These are phyloP conservation scores for Cremastinae sp. DNA, from an alignment of 2,888 invertebrate species.

Conservation along the genomic window DNA sequence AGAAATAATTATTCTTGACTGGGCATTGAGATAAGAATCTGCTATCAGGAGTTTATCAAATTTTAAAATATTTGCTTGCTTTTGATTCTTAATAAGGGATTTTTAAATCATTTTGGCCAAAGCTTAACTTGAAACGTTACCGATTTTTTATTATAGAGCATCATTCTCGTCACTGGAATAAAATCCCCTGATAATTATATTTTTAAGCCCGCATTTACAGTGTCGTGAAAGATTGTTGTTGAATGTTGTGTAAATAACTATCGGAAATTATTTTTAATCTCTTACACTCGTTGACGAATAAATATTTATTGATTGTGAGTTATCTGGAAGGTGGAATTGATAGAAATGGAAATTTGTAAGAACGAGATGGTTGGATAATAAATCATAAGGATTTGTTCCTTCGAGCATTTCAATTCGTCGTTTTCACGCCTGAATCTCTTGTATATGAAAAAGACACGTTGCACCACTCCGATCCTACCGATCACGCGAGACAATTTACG, in stretches of 20 bases:
- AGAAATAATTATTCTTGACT: too few relatives aligned
- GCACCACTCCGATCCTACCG: slow-evolving; percentile 55
- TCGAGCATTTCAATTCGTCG: slow-evolving; percentile 45
- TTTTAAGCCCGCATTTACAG: slow-evolving; percentile 24
- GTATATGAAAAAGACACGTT: slow-evolving; percentile 27
- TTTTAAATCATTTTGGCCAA: too few relatives aligned
- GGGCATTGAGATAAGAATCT: too few relatives aligned
- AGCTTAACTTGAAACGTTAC: background rate
- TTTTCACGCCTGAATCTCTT: slow-evolving; percentile 50
- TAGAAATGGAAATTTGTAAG: background rate
- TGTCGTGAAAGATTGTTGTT: slow-evolving; percentile 20
- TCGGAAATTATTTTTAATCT: slow-evolving; percentile 48
- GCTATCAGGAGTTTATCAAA: background rate
- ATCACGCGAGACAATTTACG: slow-evolving; percentile 61
- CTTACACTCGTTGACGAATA: slow-evolving; percentile 34
- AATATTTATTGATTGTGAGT: slow-evolving; percentile 34
- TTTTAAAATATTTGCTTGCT: too few relatives aligned
- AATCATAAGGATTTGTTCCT: slow-evolving; percentile 13
- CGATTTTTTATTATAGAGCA: background rate
- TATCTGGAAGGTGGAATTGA: background rate
- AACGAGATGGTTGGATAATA: background rate
- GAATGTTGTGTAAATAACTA: slow-evolving; percentile 48
- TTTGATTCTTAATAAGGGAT: too few relatives aligned
- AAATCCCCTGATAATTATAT: slow-evolving; percentile 7
- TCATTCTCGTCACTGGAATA: slow-evolving; percentile 2